Evolutionary conservation across 2,888 invertebrate genomes (phyloP), one percentile per base, ranked within the genome.

Genomic region (Carcina quercana): DNA sequence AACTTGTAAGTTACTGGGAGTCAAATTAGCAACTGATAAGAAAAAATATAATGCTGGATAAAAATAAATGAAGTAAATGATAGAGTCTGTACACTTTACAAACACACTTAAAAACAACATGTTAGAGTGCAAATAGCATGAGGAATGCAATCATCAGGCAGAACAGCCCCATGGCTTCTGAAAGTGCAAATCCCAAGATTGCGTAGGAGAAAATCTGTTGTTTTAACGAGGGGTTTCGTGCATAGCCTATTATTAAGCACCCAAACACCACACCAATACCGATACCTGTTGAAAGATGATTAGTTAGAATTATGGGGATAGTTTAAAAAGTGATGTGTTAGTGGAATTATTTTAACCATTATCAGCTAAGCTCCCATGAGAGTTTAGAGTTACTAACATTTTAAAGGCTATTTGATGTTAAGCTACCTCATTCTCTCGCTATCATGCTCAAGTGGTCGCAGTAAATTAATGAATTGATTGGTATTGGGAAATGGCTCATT

Each of bases 91-190:
- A 24, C 24, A 24, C 24, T 24, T 6, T 24, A 24, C 24, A 24
- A 10, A 24, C 10, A 24, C 24, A 6, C 12, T n/a, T n/a, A n/a
- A n/a, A 37, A 27, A 37, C 41, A 43, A 45, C 25, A 30, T 51
- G 50, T 93, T 97, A 86, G 97, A 91, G 66, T n/a, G 96, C 97
- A 86, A 96, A 98, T 62, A 98, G 88, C 86, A 98, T 90, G 66
- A 98, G 86, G 89, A 98, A 98, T 47, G 97, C 96, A 89, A 98
- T 96, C 96, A 98, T 97, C 65, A 98, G 87, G 88, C 97, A 97
- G 88, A 98, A 98, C 44, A 99, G 90, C 69, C 97, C 98, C 96
- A 98, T 97, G 59, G 98, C 98, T 89, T 99, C 98, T 49, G 97
- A 94, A 49, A 98, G 87, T 63, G 98, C 98, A 85, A 98, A 98